Percentiles rank a stretch among this genome's conserved stretches.
These are phyloP conservation scores for Sciurus niger DNA, from an alignment of 2,113 vertebrate genomes.

Conservation along the genomic window DNA sequence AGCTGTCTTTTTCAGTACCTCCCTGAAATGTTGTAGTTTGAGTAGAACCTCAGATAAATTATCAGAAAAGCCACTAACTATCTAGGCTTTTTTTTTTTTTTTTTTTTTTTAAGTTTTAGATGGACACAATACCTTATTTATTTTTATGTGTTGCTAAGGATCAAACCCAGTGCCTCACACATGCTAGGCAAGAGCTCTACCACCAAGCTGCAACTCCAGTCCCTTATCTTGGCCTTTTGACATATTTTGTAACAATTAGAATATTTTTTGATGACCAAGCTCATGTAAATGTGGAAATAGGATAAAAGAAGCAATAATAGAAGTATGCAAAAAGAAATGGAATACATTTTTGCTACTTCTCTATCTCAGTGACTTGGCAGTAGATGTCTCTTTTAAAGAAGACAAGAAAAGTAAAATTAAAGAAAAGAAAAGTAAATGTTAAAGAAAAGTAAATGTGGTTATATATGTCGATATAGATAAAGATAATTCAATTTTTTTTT, in stretches of 20 bases:
- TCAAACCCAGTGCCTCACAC: too few relatives aligned
- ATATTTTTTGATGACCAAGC: not conserved
- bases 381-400: not conserved
- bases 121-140: too few relatives aligned
- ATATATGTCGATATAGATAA: not conserved
- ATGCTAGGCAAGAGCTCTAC: too few relatives aligned
- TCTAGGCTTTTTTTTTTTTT: not conserved
- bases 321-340: not conserved
- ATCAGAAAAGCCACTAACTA: slow-evolving; percentile 5
- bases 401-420: too few relatives aligned
- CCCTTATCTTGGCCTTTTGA: slow-evolving; percentile 30
- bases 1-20: not conserved
- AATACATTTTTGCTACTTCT: not conserved
- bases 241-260: slow-evolving; percentile 5
- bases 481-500: not conserved
- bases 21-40: slow-evolving; percentile 13
- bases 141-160: too few relatives aligned
- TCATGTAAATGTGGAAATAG: not conserved
- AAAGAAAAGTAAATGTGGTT: slow-evolving; percentile 3
- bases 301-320: slow-evolving; percentile 2
- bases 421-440: not conserved
- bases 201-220: too few relatives aligned
- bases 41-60: not conserved
- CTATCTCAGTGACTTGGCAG: not conserved
- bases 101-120: too few relatives aligned